Base-by-base conservation (phyloP, 2,797 vertebrate genomes). In the Hypotaenidia okinawae region DNA sequence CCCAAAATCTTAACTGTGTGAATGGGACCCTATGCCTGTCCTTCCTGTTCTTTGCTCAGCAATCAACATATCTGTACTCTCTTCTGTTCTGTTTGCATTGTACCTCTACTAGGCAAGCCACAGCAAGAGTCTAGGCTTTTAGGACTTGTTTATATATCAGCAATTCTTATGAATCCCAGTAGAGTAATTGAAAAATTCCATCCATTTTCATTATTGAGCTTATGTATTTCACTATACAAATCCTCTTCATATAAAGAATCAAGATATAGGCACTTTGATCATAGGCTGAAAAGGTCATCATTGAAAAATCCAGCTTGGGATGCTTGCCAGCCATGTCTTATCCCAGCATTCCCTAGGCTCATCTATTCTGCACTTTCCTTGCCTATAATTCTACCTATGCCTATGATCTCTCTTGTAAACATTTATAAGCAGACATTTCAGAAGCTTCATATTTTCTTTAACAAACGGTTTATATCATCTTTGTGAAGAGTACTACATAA, bases 401-500 rank as follows among this genome's bases (percentile, higher is more conserved):
- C 62, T 94, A 94, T 87, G 87, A 93, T 96, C 80, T 96, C 77
- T 88, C 94, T 91, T 95, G 93, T 95, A 96, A 96, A 93, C 96
- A 95, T 94, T 97, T 96, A 91, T 90, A 77, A 94, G 83, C 67
- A 94, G 89, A 91, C 91, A 90, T 97, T 93, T 97, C 95, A 96
- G 95, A 96, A 82, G 83, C 63, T 82, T 96, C 93, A 70, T 89
- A 92, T 93, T 96, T 95, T 94, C 94, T 86, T 92, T 93, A 95
- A 95, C 89, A 94, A 97, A 94, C 22, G 10, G 67, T 86, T 94
- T 94, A 94, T 91, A 97, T 94, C 79, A 90, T 97, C 89, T 91
- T 92, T 94, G 93, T 96, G 91, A 96, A 94, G 74, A 92, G 84
- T 93, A 94, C 83, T 95, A 95, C 89, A 97, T 95, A 97, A 95